These are phyloP conservation scores for Xenentodon cancila DNA, from an alignment of 2,797 vertebrate species.

Conservation along the genomic window DNA sequence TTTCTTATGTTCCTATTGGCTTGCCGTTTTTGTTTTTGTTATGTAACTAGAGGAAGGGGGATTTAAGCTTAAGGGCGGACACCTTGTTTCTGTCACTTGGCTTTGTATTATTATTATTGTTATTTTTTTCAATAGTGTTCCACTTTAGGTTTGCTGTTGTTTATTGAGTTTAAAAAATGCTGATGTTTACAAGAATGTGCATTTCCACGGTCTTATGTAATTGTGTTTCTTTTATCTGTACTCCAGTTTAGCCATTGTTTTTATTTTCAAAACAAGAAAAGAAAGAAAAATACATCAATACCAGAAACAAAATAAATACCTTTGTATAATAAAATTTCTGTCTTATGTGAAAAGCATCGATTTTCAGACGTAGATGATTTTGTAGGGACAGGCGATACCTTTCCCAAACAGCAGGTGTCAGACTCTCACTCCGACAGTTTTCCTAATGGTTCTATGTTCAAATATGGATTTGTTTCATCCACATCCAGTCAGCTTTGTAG, in stretches of 20 bases:
- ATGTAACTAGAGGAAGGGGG: neutral
- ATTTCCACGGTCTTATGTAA: slow-evolving; percentile 60
- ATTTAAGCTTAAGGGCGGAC: slow-evolving; percentile 41
- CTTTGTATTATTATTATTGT: slow-evolving; percentile 38
- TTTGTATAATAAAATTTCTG: slow-evolving; percentile 65
- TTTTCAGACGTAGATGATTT: too few species aligned
- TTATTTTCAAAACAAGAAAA: slow-evolving; percentile 64
- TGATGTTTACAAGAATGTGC: slow-evolving; percentile 56
- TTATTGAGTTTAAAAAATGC: slow-evolving; percentile 23
- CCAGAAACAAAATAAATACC: slow-evolving; percentile 75
- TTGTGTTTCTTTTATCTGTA: slow-evolving; percentile 64
- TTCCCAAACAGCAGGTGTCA: too few species aligned
- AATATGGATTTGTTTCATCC: too few species aligned
- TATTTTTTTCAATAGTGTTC: slow-evolving; percentile 11
- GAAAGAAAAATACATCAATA: slow-evolving; percentile 55
- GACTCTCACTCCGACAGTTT: too few species aligned
- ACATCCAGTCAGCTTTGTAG: neutral
- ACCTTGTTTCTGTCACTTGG: slow-evolving; percentile 34
- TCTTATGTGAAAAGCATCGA: slow-evolving; percentile 8
- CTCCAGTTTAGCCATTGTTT: slow-evolving; percentile 68
- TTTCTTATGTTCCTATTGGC: slow-evolving; percentile 6
- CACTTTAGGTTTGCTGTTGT: slow-evolving; percentile 36
- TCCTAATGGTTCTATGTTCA: too few species aligned
- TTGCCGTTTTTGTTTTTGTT: slow-evolving; percentile 14
- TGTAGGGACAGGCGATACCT: too few species aligned